These are phyloP conservation scores for Larimichthys polyactis DNA, from an alignment of 2,113 vertebrate genomes.

Conservation along the genomic window DNA sequence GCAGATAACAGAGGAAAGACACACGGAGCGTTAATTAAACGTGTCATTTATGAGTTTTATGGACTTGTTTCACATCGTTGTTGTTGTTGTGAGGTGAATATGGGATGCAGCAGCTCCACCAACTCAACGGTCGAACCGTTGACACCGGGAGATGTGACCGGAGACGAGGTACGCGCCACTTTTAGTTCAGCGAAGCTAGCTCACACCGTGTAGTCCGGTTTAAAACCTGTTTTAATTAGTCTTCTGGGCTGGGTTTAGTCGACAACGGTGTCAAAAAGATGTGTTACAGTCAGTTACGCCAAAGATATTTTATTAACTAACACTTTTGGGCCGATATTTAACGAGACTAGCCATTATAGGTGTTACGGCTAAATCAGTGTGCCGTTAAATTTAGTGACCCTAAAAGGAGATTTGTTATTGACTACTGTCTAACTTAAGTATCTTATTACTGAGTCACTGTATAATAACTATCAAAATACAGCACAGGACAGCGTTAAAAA, in stretches of 20 bases:
- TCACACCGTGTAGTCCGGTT: background rate
- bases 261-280: background rate
- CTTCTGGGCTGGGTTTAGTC: too few relatives aligned
- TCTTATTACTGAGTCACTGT: background rate
- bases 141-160: conserved; percentile 31
- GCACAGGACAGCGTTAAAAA: background rate
- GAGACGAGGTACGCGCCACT: conserved; percentile 71
- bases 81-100: conserved; percentile 53
- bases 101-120: conserved; percentile 81
- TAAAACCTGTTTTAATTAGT: background rate
- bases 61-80: background rate
- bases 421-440: background rate
- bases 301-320: too few relatives aligned
- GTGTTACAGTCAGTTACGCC: too few relatives aligned
- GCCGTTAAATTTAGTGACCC: background rate
- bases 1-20: background rate
- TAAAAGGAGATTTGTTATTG: background rate
- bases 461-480: background rate
- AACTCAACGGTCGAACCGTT: conserved; percentile 68
- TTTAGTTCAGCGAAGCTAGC: background rate
- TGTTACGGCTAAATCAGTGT: conserved; percentile 7
- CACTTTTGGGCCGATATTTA: background rate
- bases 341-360: background rate
- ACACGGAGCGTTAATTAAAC: background rate
- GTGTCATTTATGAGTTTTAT: conserved; percentile 17